Percentiles rank a stretch among this genome's conserved stretches.
Evolutionary conservation across 2,113 vertebrate genomes (phyloP).

Genomic region (Hydropotes inermis): DNA sequence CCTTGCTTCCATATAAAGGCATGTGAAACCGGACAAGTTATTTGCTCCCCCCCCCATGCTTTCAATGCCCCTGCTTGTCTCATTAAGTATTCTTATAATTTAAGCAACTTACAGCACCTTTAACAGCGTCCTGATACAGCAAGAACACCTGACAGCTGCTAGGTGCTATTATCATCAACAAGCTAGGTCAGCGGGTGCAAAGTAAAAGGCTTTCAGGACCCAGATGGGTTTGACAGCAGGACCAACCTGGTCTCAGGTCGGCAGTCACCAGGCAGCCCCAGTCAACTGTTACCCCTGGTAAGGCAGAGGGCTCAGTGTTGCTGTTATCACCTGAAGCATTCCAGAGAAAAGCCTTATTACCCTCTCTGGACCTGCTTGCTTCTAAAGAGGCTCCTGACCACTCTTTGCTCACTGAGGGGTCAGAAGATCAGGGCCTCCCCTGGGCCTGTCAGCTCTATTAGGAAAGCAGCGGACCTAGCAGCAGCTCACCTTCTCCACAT

Average conservation of each 20-base stretch:
- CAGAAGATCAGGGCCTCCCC: neutral
- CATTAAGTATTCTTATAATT: neutral
- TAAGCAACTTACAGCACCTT: neutral
- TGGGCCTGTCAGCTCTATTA: neutral
- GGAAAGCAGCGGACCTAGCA: neutral
- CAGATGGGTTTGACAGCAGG: neutral
- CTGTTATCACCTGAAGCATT: neutral
- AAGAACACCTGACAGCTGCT: fast-evolving
- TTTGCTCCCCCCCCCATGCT: fast-evolving
- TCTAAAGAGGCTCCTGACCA: neutral
- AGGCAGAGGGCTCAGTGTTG: neutral
- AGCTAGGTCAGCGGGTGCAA: neutral
- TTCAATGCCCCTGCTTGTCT: neutral
- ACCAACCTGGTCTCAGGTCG: too few relatives aligned
- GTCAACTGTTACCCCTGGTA: neutral
- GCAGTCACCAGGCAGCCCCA: neutral
- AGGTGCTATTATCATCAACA: fast-evolving
- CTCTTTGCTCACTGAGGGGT: neutral
- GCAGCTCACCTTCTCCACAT: conserved; percentile 90
- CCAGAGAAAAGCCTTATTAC: neutral
- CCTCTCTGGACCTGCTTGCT: too few relatives aligned
- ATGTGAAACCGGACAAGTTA: neutral
- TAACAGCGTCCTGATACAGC: fast-evolving
- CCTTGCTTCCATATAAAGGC: neutral
- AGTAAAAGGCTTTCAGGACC: neutral